These are phyloP conservation scores for Pomatostomus ruficeps DNA, from an alignment of 2,113 vertebrate genomes.

Conservation along the genomic window DNA sequence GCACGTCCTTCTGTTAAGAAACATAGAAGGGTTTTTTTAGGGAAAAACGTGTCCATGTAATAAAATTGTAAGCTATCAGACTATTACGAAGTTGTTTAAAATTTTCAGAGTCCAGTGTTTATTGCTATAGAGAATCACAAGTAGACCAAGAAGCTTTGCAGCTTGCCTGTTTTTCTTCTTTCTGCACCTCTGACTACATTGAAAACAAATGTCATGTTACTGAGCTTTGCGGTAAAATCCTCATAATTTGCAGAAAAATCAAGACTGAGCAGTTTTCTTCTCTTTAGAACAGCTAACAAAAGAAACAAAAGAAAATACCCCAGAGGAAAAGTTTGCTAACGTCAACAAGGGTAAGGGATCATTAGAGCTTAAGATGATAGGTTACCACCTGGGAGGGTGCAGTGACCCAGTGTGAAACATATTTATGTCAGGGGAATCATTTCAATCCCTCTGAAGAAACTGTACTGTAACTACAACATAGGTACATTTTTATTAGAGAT, in stretches of 20 bases:
- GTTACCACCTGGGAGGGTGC: slow-evolving; percentile 29
- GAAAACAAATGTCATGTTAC: background rate
- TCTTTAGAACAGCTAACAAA: slow-evolving; percentile 27
- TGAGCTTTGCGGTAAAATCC: background rate
- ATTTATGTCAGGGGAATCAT: slow-evolving; percentile 34
- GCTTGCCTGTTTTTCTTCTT: background rate
- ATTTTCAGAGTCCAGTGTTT: background rate
- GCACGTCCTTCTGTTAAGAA: background rate
- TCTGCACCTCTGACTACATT: background rate
- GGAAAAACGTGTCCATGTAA: background rate
- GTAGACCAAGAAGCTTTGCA: background rate
- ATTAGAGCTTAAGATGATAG: slow-evolving; percentile 30
- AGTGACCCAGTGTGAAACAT: background rate
- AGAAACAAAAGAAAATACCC: slow-evolving; percentile 36
- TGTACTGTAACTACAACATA: slow-evolving; percentile 14
- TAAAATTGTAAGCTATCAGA: background rate
- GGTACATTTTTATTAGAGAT: background rate
- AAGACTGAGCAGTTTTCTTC: background rate
- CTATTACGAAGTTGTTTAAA: background rate
- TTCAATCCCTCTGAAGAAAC: slow-evolving; percentile 34
- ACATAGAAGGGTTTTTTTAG: background rate
- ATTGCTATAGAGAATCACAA: background rate
- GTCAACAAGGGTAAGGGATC: slow-evolving; percentile 27
- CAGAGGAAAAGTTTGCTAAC: slow-evolving; percentile 31
- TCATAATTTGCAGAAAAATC: slow-evolving; percentile 27